Base-by-base conservation (phyloP, 2,113 vertebrate genomes). In the Empidonax alnorum region DNA sequence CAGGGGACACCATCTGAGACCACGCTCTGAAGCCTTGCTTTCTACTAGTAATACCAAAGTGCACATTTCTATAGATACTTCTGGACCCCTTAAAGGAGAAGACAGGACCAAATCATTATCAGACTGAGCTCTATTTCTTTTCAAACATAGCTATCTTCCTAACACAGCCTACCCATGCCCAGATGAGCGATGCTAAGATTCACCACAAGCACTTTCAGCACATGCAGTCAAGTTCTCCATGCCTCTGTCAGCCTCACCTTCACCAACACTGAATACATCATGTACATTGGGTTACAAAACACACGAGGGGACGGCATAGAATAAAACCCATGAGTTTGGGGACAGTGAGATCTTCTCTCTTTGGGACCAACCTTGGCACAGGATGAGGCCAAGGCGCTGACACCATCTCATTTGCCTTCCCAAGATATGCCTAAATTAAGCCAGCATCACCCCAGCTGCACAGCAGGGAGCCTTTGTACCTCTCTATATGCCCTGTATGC, bases 271-370 rank as follows among this genome's bases (percentile, higher is more conserved):
- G 35, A 76, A 61, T 12, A 35, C 2, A 2, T 27, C 37, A 17
- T 4, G 7, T 4, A 65, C 0, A 0, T 16, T 2, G 0, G 20
- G 22, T 44, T 77, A 58, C 65, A 78, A 46, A 92, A 58, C 59
- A 73, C 58, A 13, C 4, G 0, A 82, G 25, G 7, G 6, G 12
- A 73, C 33, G 14, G 10, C 47, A 73, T 2, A 73, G n/a, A 65
- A 65, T 27, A 76, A 81, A 76, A 31, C 6, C 55, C 24, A 12
- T 13, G 33, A 14, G 7, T 6, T 5, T 39, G 37, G 3, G 7
- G 37, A 71, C 5, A 2, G 23, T 39, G 23, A 69, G 6, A 53
- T 35, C 37, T 61, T 66, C 35, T 69, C 17, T 63, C 20, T 35
- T 79, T 1, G 0, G 15, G 21, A 53, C 27, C 27, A 78, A 9